Evolutionary conservation across 2,888 invertebrate species (phyloP), one percentile per base, ranked within the genome.

Genomic region (Phymatocera aterrima): DNA sequence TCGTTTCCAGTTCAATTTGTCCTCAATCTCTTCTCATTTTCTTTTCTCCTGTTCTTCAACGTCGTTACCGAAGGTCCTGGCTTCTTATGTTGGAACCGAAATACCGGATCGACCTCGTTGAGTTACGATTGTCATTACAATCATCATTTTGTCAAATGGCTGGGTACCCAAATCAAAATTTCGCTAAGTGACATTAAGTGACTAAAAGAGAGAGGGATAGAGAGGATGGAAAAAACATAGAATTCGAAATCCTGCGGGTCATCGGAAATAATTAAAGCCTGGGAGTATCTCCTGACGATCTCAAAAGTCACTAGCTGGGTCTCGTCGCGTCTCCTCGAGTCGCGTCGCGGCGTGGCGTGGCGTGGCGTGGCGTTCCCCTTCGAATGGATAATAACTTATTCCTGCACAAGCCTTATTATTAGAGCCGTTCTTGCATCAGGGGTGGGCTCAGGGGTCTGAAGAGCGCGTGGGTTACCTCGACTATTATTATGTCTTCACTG

Each of bases 361-460:
- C n/a, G n/a, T n/a, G n/a, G n/a, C n/a, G n/a, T n/a, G n/a, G n/a
- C 31, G 6, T 5, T 64, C 83, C 83, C 80, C n/a, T 18, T 82
- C 81, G 83, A 82, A 80, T 82, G 85, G 83, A 83, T 87, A 88
- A 88, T 87, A 87, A 87, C 86, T 87, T 86, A 86, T 86, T 87
- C 84, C 83, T n/a, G n/a, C n/a, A n/a, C n/a, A 83, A 83, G 83
- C 79, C 85, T 88, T 87, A 87, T 88, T 87, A 88, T 88, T 87
- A 86, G 57, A 75, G 57, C 81, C 79, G 79, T 83, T 84, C 86
- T 84, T 21, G 65, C 77, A 37, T 61, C 79, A 79, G 77, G 79
- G 81, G 77, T 70, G 80, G 80, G 78, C 77, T 72, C 80, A 74
- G 65, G 79, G 21, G 18, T 75, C 43, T 40, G 43, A 37, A 70